Conservation (phyloP, 2,797 vertebrate genomes). For the Limosa lapponica region DNA sequence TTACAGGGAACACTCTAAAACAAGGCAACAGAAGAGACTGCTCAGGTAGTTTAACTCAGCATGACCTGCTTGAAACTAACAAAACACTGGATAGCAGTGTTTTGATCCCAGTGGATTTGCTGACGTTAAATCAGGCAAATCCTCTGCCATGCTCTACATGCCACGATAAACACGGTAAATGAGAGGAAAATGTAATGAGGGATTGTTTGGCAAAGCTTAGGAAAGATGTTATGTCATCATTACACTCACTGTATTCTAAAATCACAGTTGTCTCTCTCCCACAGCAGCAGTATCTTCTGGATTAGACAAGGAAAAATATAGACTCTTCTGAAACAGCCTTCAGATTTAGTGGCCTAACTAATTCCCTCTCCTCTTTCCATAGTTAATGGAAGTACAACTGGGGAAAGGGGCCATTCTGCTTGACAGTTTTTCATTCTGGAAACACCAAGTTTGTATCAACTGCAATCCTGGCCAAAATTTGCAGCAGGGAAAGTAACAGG, state of each 20-base stretch:
- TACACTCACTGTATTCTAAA: neutral
- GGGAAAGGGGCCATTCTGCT: neutral
- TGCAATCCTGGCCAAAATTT: neutral
- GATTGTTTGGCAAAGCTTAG: slow-evolving; percentile 11
- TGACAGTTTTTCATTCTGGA: neutral
- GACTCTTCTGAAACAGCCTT: neutral
- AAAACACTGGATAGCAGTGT: neutral
- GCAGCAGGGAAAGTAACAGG: neutral
- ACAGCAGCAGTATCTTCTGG: neutral
- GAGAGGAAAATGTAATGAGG: slow-evolving; percentile 19
- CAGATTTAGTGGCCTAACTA: neutral
- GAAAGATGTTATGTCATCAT: neutral
- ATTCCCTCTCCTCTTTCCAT: neutral
- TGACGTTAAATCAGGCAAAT: slow-evolving; percentile 9
- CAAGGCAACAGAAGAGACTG: neutral
- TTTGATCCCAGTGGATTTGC: neutral
- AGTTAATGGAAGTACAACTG: neutral
- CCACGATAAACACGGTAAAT: neutral
- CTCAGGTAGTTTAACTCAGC: neutral
- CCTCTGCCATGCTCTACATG: neutral
- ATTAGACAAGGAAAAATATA: neutral
- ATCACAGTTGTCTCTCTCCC: neutral
- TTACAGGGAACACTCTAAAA: neutral
- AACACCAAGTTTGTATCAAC: neutral
- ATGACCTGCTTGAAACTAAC: neutral